phyloP scores from a whole-genome alignment of 1,140 invertebrate genomes.

The Lordiphosa mommai region DNA sequence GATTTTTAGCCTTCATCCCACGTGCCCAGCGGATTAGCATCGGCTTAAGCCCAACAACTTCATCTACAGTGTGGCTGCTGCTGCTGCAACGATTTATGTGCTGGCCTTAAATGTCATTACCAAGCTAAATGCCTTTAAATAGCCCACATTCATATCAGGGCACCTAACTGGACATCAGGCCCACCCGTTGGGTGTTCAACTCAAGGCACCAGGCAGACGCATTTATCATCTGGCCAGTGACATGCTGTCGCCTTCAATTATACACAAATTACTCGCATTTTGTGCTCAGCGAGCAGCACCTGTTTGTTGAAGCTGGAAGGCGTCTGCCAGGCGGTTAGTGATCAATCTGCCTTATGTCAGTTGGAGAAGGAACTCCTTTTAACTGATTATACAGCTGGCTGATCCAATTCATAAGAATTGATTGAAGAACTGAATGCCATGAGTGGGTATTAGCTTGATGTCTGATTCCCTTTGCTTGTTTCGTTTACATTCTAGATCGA shows the following conservation, averaged over 20 bases:
- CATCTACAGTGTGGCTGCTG: constrained; percentile 40
- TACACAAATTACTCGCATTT: constrained; percentile 54
- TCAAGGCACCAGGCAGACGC: constrained; percentile 26
- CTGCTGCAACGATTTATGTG: constrained; percentile 17
- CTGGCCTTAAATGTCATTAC: constrained; percentile 61
- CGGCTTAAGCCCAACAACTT: constrained; percentile 22
- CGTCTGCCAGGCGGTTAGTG: constrained; percentile 36
- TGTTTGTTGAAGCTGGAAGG: constrained; percentile 16
- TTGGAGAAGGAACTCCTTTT: constrained; percentile 1
- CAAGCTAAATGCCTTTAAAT: constrained; percentile 69
- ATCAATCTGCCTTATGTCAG: constrained; percentile 71
- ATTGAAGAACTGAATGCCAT: neutral
- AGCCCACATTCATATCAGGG: constrained; percentile 51
- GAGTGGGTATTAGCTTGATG: too few species aligned
- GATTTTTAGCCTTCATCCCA: constrained; percentile 23
- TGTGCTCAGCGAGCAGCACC: constrained; percentile 55
- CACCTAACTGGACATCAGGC: constrained; percentile 26
- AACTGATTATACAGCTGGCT: constrained; percentile 18
- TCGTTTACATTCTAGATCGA: too few species aligned
- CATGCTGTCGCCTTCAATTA: constrained; percentile 70
- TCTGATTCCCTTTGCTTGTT: too few species aligned
- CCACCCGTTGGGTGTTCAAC: constrained; percentile 37
- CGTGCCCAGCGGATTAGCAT: constrained; percentile 18
- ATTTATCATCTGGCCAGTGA: constrained; percentile 59
- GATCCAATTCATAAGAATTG: constrained; percentile 35